A percentile compares a stretch with the other conserved stretches of the same genome.
These are phyloP conservation scores for Speoplatyrhinus poulsoni DNA, from an alignment of 2,113 vertebrate species.

Conservation along the genomic window DNA sequence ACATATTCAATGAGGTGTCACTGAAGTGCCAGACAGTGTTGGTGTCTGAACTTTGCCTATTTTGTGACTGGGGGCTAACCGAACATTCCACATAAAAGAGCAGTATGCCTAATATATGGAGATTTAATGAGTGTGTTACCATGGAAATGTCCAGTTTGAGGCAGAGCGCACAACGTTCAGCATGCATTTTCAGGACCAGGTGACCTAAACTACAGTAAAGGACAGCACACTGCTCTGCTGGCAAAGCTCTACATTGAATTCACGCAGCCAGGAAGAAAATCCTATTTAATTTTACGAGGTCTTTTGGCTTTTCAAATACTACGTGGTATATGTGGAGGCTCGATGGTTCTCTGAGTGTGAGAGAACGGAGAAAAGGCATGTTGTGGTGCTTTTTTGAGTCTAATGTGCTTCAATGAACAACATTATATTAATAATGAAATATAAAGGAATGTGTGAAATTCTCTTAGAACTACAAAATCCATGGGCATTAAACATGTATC, in stretches of 20 bases:
- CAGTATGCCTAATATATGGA: slow-evolving; percentile 42
- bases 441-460: slow-evolving; percentile 18
- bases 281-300: slow-evolving; percentile 78
- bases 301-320: slow-evolving; percentile 67
- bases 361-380: slow-evolving; percentile 4
- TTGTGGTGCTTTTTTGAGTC: slow-evolving; percentile 7
- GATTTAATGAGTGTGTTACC: slow-evolving; percentile 63
- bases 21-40: too few relatives aligned
- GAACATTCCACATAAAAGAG: slow-evolving; percentile 62
- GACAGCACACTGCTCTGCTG: slow-evolving; percentile 65
- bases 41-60: too few relatives aligned
- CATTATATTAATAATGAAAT: slow-evolving; percentile 36
- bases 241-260: slow-evolving; percentile 70
- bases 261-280: slow-evolving; percentile 74
- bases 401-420: slow-evolving; percentile 35
- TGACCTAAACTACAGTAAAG: slow-evolving; percentile 51
- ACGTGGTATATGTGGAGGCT: slow-evolving; percentile 57
- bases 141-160: slow-evolving; percentile 60
- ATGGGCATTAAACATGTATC: neutral
- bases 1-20: too few relatives aligned
- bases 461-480: neutral
- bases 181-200: slow-evolving; percentile 57
- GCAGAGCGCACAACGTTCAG: slow-evolving; percentile 54
- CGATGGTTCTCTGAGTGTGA: slow-evolving; percentile 27
- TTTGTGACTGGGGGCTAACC: slow-evolving; percentile 4